Base-by-base conservation (phyloP, 2,888 invertebrate genomes). In the Tetramorium bicarinatum region DNA sequence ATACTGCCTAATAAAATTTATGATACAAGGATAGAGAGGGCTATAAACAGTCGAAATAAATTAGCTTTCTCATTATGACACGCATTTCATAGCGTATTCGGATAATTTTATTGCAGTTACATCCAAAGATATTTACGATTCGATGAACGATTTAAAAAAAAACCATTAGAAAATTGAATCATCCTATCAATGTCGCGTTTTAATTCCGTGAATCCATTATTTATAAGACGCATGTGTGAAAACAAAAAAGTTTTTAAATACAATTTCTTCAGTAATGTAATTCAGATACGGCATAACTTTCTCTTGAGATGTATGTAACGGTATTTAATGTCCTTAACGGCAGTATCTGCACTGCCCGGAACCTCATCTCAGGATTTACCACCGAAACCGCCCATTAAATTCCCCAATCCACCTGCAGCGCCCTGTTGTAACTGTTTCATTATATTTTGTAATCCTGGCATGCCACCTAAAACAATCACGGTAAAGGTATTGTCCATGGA, bases 371-470 rank as follows among this genome's bases (percentile, higher is more conserved):
- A 95, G 85, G 95, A 95, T 91, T 95, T 95, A 52, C 95, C 95
- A 83, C 96, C 96, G 87, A 96, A 96, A 84, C 96, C 95, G 75
- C 96, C 95, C 96, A 96, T 96, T 88, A 96, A 94, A 94, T 96
- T 96, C 56, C 95, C 95, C 74, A 95, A 89, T 47, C 96, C 96
- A 47, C 96, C 96, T 0, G 96, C 95, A 6, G 96, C 96, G 1
- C 96, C 96, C 86, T 96, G 96, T 93, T 97, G 97, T 88, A 99
- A 95, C 94, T 99, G 99, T 91, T 98, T 96, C 99, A 99, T 99
- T 98, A 99, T 99, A 94, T 98, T 99, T 94, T 99, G 99, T 34
- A 99, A 96, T 0, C 99, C 99, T 29, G 97, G 96, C 97, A 99
- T 98, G 38, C 99, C 99, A 91, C 99, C 99, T 99, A 66, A 71